A percentile compares a stretch with the other conserved stretches of the same genome.
Evolutionary conservation across 2,888 invertebrate genomes (phyloP).

Genomic region (Eutolmus rufibarbis): DNA sequence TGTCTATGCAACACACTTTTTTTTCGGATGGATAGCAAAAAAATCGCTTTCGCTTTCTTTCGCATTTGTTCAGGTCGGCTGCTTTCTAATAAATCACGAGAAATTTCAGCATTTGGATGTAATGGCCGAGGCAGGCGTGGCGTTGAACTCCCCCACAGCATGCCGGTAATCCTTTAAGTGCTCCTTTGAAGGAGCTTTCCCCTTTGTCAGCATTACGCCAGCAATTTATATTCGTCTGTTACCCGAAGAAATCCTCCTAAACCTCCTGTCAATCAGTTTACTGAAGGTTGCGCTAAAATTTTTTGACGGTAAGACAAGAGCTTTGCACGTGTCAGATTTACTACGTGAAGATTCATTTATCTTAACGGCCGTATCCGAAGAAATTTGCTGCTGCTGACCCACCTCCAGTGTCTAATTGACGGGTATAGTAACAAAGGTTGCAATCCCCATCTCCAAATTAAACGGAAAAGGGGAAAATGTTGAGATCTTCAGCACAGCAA

Average conservation of each 20-base stretch:
- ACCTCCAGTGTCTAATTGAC: not conserved
- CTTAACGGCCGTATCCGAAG: not conserved
- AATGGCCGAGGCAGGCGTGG: not conserved
- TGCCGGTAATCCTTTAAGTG: slow-evolving; percentile 19
- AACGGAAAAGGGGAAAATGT: no score
- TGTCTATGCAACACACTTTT: not conserved
- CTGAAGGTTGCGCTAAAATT: slow-evolving; percentile 6
- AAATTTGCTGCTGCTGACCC: not conserved
- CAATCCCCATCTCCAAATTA: no score
- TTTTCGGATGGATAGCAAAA: not conserved
- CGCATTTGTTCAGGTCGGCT: not conserved
- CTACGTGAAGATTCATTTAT: not conserved
- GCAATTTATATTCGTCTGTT: slow-evolving; percentile 22
- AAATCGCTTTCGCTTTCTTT: not conserved
- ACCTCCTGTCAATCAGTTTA: slow-evolving; percentile 25
- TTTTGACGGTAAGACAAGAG: slow-evolving; percentile 14
- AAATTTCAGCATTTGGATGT: not conserved
- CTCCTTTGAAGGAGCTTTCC: slow-evolving; percentile 9
- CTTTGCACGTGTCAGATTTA: slow-evolving; percentile 10
- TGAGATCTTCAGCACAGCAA: no score
- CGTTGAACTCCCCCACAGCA: not conserved
- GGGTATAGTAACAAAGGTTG: no score
- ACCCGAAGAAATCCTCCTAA: not conserved
- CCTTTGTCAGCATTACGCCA: slow-evolving; percentile 23
- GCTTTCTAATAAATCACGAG: slow-evolving; percentile 4